Evolutionary conservation across 2,113 vertebrate species (phyloP), one percentile per base, ranked within the genome.

Genomic region (Protomyctophum bolini): DNA sequence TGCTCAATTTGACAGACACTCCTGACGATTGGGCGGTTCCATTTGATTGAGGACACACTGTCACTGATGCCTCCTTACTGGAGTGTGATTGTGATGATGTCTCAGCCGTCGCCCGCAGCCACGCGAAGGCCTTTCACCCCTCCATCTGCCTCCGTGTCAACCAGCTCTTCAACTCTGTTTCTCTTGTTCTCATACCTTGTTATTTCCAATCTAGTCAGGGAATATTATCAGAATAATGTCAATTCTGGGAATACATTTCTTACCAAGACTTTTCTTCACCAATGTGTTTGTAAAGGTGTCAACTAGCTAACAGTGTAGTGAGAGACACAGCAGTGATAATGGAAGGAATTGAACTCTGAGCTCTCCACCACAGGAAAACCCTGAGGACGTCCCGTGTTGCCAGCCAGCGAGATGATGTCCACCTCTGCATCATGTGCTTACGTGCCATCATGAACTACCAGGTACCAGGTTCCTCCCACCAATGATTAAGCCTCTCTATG

Each of bases 401-500:
- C 73, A 94, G 93, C 84, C 96, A 95, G 90, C 96, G 96, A 74
- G 96, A 98, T 0, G 96, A 98, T 0, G 95, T 97, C 11, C 97
- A 98, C 0, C 92, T 99, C n/a, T 98, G 97, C 87, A 96, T 99
- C 89, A 96, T 99, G 96, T 99, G 97, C 61, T 85, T 99, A 29
- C 94, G 97, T 0, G 96, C 97, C 90, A 98, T 99, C 92, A 99
- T 99, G 97, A 99, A 98, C 89, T 99, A 99, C 72, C 96, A 98
- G 97, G 97, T 98, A 83, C 0, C 3, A 9, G 15, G 15, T 15
- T 10, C 57, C 15, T 58, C 15, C 29, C 21, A 58, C 7, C 15
- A 28, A 28, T 58, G 15, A 7, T n/a, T 15, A 28, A n/a, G 8
- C 56, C 56, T 29, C 14, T 29, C 57, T 8, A 50, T 7, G 49